These are phyloP conservation scores for Melinopterus prodromus DNA, from an alignment of 2,888 invertebrate genomes.

Conservation along the genomic window DNA sequence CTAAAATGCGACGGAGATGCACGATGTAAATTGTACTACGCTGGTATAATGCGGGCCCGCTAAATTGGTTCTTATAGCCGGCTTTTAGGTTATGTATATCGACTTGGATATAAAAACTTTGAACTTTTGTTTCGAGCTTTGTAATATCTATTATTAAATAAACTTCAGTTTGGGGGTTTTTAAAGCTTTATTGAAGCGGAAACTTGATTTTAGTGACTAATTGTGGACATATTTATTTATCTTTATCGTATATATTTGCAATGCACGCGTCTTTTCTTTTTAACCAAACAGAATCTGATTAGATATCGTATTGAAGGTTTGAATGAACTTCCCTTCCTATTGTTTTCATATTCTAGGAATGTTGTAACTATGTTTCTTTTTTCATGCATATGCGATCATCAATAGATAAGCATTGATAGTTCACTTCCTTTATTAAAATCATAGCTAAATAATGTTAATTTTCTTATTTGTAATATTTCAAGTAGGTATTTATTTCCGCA, in stretches of 20 bases:
- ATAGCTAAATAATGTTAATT: background rate
- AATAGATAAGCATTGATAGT: too few relatives aligned
- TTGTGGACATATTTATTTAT: background rate
- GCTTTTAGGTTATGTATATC: slow-evolving; percentile 38
- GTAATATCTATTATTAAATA: background rate
- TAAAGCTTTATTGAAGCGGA: slow-evolving; percentile 9
- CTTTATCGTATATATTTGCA: background rate
- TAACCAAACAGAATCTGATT: background rate
- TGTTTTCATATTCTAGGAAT: background rate
- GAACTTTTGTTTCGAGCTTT: background rate
- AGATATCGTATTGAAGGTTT: background rate
- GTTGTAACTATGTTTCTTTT: background rate
- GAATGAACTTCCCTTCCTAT: background rate
- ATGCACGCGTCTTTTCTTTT: background rate
- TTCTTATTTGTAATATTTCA: background rate
- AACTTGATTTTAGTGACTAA: background rate
- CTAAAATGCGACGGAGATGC: slow-evolving; percentile 48
- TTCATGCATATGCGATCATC: too few relatives aligned
- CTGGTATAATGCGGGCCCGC: slow-evolving; percentile 31
- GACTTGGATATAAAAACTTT: background rate
- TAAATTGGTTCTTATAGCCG: slow-evolving; percentile 40
- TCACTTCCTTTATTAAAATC: too few relatives aligned
- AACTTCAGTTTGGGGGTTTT: background rate
- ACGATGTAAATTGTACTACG: slow-evolving; percentile 44
- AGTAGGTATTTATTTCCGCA: background rate